A percentile compares a stretch with the other conserved stretches of the same genome.
Conservation (phyloP, 2,797 vertebrate genomes). For the Heterohyrax brucei region DNA sequence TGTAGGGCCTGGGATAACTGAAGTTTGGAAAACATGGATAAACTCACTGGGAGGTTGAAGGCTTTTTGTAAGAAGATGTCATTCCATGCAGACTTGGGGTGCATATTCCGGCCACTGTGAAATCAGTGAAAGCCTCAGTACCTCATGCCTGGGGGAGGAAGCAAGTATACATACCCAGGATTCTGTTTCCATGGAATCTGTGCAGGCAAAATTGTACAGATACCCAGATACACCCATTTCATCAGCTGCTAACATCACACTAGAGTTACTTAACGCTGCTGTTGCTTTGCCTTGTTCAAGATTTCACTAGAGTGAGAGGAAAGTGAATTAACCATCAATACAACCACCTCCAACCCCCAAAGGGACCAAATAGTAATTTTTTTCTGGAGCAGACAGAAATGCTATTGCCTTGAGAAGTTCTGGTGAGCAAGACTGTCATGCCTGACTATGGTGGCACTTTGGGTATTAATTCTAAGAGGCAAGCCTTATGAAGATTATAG, state of each 20-base stretch:
- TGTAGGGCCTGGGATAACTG: not conserved
- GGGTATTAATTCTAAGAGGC: not conserved
- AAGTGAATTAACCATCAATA: not conserved
- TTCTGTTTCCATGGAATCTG: not conserved
- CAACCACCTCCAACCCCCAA: not conserved
- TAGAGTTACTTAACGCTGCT: not conserved
- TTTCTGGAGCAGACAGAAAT: not conserved
- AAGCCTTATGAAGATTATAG: not conserved
- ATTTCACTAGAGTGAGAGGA: not conserved
- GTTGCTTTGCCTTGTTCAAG: not conserved
- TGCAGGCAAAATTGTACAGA: not conserved
- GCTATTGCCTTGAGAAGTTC: not conserved
- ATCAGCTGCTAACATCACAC: not conserved
- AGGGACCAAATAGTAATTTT: not conserved
- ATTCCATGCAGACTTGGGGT: not conserved
- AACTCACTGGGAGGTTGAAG: not conserved
- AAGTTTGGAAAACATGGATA: not conserved
- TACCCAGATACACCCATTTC: fast-evolving
- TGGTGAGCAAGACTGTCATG: not conserved
- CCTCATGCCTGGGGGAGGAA: not conserved
- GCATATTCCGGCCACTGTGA: not conserved
- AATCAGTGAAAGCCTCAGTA: not conserved
- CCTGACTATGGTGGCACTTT: not conserved
- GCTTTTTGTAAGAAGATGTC: not conserved
- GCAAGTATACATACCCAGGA: not conserved